Percentiles rank a stretch among this genome's conserved stretches.
These are phyloP conservation scores for Marronus borbonicus DNA, from an alignment of 2,888 invertebrate genomes.

Conservation along the genomic window DNA sequence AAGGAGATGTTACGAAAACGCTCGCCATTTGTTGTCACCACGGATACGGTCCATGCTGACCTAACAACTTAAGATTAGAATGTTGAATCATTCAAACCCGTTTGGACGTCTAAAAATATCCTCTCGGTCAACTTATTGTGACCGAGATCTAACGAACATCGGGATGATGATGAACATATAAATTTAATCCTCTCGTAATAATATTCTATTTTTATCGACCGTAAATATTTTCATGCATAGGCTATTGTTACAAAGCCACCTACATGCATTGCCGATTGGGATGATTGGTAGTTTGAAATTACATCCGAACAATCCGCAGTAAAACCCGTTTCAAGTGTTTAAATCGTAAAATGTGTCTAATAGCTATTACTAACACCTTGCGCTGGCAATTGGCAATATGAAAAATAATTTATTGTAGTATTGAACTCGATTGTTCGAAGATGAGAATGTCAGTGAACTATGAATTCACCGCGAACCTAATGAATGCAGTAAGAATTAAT, in stretches of 20 bases:
- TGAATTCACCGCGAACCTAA: too few species aligned
- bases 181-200: conserved; percentile 3
- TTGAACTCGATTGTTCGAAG: conserved; percentile 2
- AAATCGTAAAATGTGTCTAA: conserved; percentile 1
- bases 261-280: too few species aligned
- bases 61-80: conserved; percentile 15
- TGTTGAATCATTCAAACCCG: conserved; percentile 13
- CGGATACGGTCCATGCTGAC: conserved; percentile 4
- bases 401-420: not conserved
- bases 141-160: not conserved
- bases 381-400: not conserved
- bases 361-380: not conserved
- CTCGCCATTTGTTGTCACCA: conserved; percentile 12
- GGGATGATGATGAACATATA: not conserved
- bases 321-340: not conserved
- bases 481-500: too few species aligned
- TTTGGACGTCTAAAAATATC: not conserved
- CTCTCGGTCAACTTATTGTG: not conserved
- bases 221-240: too few species aligned
- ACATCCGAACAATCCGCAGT: not conserved
- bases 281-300: too few species aligned
- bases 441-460: too few species aligned
- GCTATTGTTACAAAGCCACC: too few species aligned
- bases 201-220: not conserved
- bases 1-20: conserved; percentile 8